Evolutionary conservation across 1,140 invertebrate species (phyloP).

Genomic region (Pseudachorutes palmiensis): DNA sequence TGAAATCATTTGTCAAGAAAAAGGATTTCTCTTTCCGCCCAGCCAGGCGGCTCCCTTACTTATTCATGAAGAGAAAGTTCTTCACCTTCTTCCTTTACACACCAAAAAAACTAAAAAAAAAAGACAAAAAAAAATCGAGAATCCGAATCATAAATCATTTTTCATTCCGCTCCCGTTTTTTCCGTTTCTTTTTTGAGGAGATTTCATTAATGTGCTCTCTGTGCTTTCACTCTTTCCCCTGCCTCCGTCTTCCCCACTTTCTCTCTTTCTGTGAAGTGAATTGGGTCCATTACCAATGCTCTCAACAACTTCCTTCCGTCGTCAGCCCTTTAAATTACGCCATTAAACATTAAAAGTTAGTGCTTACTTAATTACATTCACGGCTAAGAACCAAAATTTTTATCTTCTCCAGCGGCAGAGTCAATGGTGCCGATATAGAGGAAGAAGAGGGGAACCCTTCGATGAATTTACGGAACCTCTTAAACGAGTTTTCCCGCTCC

Average conservation of each 20-base stretch:
- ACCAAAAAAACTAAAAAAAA: neutral
- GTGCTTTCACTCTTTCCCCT: neutral
- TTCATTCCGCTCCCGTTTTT: too few relatives aligned
- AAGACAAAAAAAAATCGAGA: neutral
- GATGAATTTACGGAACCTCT: neutral
- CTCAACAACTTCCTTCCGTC: neutral
- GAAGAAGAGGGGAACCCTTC: neutral
- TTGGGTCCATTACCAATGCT: neutral
- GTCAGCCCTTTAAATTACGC: neutral
- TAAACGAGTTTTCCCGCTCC: neutral
- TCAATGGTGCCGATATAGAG: neutral
- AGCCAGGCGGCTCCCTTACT: neutral
- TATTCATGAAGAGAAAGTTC: neutral
- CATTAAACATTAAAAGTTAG: neutral
- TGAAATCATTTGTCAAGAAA: neutral
- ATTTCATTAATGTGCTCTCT: neutral
- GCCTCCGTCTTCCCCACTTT: neutral
- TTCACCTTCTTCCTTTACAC: neutral
- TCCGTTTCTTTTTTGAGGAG: too few relatives aligned
- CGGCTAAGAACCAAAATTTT: neutral
- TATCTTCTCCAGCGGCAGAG: neutral
- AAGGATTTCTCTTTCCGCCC: neutral
- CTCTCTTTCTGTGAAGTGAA: neutral
- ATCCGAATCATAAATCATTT: neutral
- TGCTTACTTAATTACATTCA: neutral